Conservation (phyloP, 2,113 vertebrate genomes). For the Halcyon senegalensis region DNA sequence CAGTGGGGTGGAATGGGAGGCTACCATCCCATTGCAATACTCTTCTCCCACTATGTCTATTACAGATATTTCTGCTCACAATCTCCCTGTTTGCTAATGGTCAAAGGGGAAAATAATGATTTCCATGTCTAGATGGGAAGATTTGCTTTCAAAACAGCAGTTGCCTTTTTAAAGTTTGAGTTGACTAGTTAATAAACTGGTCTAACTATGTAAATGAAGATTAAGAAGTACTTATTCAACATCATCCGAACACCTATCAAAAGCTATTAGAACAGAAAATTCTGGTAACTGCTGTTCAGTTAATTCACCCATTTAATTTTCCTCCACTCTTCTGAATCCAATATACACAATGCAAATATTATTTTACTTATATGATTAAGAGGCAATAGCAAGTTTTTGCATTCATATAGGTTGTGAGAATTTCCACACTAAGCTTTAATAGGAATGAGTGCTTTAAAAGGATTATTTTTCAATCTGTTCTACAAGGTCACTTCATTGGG, state of each 20-base stretch:
- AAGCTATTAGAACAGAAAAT: not conserved
- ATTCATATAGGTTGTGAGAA: not conserved
- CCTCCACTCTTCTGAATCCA: not conserved
- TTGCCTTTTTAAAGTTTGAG: not conserved
- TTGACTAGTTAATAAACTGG: not conserved
- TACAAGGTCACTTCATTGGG: not conserved
- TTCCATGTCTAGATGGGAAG: not conserved
- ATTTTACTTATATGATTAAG: not conserved
- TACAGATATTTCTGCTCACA: not conserved
- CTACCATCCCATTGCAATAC: fast-evolving
- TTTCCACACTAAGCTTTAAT: not conserved
- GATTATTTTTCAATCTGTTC: not conserved
- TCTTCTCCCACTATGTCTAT: not conserved
- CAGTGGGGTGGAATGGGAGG: not conserved
- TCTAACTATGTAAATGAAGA: not conserved
- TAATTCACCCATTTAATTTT: not conserved
- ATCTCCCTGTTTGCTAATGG: not conserved
- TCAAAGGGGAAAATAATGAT: not conserved
- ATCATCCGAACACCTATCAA: not conserved
- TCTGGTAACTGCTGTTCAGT: not conserved
- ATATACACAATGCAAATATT: not conserved
- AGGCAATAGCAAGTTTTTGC: not conserved
- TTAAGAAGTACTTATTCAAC: not conserved
- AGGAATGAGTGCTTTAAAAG: not conserved
- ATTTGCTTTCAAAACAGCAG: not conserved